Evolutionary conservation across 1,140 invertebrate species (phyloP), one percentile per base, ranked within the genome.

Genomic region (Drosophila grimshawi): DNA sequence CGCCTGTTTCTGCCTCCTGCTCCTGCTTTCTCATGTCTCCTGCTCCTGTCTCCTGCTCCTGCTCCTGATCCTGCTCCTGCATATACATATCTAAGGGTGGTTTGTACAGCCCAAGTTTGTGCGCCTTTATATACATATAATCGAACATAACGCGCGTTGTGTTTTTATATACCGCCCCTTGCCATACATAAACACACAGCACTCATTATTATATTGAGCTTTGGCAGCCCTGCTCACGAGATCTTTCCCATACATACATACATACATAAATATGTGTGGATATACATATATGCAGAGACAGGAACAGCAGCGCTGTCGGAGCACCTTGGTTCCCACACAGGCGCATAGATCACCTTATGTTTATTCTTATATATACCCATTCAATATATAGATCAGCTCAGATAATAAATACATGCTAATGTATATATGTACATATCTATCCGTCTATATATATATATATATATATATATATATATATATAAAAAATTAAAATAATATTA

Each of bases 161-260:
- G n/a, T 83, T 55, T 71, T 80, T 78, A 88, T 83, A 88, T 88
- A 88, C 83, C 83, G 85, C 83, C 83, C 83, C 76, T 89, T 49
- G 10, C n/a, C 33, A 39, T 63, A 46, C 30, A 64, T 67, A 79
- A 65, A 53, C 61, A 56, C 41, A 43, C 60, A 66, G 56, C 66
- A 56, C 33, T 19, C 60, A 66, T 56, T 72, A 60, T 57, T 30
- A 43, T 60, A 64, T 62, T 53, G 67, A 83, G 80, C 80, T 82
- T 69, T 67, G 66, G 56, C 72, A 80, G 80, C 72, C 76, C 73
- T 68, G 72, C 56, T 65, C 32, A 41, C 39, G n/a, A 53, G 30
- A 35, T 51, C 32, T 33, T 29, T 45, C 10, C 19, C 35, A 51
- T 52, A 52, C 39, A 33, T 27, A 3, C 29, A 51, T 51, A 32